Conservation (phyloP, 2,797 vertebrate species). For the Pelochelys cantorii region DNA sequence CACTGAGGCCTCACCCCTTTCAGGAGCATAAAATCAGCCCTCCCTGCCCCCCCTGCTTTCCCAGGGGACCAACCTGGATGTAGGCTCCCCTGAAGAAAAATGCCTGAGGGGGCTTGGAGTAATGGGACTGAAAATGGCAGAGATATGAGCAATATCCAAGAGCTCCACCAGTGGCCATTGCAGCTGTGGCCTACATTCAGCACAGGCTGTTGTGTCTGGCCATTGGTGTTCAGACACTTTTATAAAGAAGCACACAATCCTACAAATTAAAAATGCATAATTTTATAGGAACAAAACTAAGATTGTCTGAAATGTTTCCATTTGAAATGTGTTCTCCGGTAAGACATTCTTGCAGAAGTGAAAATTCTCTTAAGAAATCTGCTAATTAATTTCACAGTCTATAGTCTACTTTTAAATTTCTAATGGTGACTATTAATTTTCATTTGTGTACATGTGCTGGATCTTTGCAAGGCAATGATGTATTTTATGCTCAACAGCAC, state of each 20-base stretch:
- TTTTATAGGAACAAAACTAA: background rate
- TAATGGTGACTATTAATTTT: conserved; percentile 74
- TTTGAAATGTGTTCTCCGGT: conserved; percentile 41
- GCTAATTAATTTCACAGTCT: conserved; percentile 71
- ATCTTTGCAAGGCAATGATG: conserved; percentile 58
- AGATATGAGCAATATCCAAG: rapidly evolving
- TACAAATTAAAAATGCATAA: background rate
- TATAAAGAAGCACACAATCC: background rate
- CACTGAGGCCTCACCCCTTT: no score
- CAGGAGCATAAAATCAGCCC: no score
- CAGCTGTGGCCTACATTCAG: background rate
- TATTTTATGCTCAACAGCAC: conserved; percentile 69
- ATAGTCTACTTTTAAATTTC: conserved; percentile 38
- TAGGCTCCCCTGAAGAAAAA: no score
- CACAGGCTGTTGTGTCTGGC: rapidly evolving
- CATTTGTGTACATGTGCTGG: conserved; percentile 56
- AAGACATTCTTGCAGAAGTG: conserved; percentile 64
- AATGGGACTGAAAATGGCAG: background rate
- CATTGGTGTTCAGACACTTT: background rate
- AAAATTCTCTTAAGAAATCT: conserved; percentile 60
- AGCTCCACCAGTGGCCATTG: background rate
- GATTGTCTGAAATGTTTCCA: conserved; percentile 44
- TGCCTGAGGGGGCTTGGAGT: rapidly evolving
- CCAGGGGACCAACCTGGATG: no score
- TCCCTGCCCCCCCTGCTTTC: no score